Conservation (phyloP, 2,797 vertebrate species). For the Argya squamiceps region DNA sequence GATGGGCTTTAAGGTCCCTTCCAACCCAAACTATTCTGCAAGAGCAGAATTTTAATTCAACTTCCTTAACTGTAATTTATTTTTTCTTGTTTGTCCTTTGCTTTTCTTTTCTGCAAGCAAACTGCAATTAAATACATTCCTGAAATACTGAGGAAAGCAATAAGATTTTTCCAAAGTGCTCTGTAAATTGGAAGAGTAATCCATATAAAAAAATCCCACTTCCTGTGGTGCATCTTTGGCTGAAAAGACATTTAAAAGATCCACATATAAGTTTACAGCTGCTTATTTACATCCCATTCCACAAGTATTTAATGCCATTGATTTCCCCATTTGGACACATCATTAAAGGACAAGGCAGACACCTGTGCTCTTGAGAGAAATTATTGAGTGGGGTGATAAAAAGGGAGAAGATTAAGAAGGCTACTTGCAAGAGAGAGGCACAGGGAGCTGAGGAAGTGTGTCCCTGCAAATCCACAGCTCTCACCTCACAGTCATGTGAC, state of each 20-base stretch:
- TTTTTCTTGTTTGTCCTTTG: background rate
- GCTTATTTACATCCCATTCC: constrained; percentile 18
- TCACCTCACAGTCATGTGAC: constrained; percentile 61
- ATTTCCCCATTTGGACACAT: constrained; percentile 28
- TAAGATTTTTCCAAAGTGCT: background rate
- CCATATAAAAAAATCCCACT: background rate
- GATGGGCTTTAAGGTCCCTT: accelerated
- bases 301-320: constrained; percentile 33
- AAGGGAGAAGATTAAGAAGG: constrained; percentile 72
- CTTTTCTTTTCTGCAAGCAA: background rate
- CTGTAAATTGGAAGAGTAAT: background rate
- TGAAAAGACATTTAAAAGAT: background rate
- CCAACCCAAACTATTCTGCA: background rate
- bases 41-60: background rate
- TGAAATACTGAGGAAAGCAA: background rate
- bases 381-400: constrained; percentile 43
- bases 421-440: constrained; percentile 28
- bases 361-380: background rate
- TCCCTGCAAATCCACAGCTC: constrained; percentile 75
- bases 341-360: constrained; percentile 11
- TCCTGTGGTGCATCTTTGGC: background rate
- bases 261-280: background rate
- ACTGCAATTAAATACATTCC: background rate
- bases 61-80: background rate
- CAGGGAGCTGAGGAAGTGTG: constrained; percentile 74